Base-by-base conservation (phyloP, 2,113 vertebrate species). In the Carassius carassius region DNA sequence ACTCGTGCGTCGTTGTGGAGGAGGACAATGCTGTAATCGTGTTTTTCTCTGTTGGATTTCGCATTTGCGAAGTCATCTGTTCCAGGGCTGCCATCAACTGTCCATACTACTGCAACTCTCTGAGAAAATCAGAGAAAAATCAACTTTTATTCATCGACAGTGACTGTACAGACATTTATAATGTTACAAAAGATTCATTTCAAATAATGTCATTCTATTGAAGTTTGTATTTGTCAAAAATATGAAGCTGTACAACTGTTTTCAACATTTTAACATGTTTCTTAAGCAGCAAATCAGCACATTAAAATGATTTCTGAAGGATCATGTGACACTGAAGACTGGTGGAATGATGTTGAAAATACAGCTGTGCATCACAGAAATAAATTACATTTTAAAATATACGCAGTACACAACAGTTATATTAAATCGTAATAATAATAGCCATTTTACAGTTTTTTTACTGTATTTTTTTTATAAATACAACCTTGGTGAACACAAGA, bases 51-150 rank as follows among this genome's bases (percentile, higher is more conserved):
- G 37, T 41, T 51, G 63, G 32, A 75, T 60, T 77, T 73, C 60
- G 81, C 35, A 86, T 93, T 87, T 56, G 17, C 54, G 54, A 56
- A 92, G 95, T 96, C 94, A 94, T 96, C 95, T 94, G 93, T 93
- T 96, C 94, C 93, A 84, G 92, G 95, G 93, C 96, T 93, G 94
- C 96, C 96, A 98, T 99, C 98, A 99, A 98, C 98, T 99, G 96
- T 99, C 97, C 98, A 99, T 99, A 93, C 96, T 98, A 95, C 96
- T 98, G 98, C 96, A 96, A 95, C 97, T 98, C 94, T 99, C 98
- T 99, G 94, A 54, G 84, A 90, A 85, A 85, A 62, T 49, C 82
- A 58, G 35, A 80, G 69, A 82, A 23, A 60, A n/a, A 60, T n/a
- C 19, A 0, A 47, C 37, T 74, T 72, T 72, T 41, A 23, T 44